Evolutionary conservation across 1,140 invertebrate genomes (phyloP).

Genomic region (Drosophila orosa): DNA sequence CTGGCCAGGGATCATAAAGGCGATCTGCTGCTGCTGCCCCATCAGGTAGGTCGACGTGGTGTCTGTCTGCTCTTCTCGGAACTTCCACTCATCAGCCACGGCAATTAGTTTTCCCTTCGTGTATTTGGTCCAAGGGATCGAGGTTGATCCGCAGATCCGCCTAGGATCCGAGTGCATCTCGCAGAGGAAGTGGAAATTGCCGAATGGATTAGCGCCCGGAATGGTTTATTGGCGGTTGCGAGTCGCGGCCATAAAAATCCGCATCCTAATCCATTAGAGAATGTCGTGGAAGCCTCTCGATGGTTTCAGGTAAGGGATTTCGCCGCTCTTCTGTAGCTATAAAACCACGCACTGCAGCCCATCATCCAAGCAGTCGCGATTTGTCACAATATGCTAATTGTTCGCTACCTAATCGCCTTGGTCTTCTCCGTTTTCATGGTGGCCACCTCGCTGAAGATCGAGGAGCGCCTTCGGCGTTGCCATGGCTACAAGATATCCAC

Average conservation of each 20-base stretch:
- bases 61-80: slow-evolving; percentile 63
- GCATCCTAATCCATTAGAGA: slow-evolving; percentile 28
- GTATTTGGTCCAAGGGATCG: slow-evolving; percentile 5
- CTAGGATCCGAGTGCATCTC: slow-evolving; percentile 16
- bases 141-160: slow-evolving; percentile 19
- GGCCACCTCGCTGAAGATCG: slow-evolving; percentile 68
- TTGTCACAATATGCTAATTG: slow-evolving; percentile 60
- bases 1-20: slow-evolving; percentile 50
- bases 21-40: slow-evolving; percentile 4
- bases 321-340: slow-evolving; percentile 28
- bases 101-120: slow-evolving; percentile 58
- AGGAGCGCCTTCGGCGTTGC: slow-evolving; percentile 42
- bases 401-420: slow-evolving; percentile 70
- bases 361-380: slow-evolving; percentile 34
- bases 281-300: background rate
- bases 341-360: slow-evolving; percentile 34
- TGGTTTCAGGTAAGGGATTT: slow-evolving; percentile 27
- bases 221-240: slow-evolving; percentile 52
- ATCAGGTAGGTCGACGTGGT: slow-evolving; percentile 47
- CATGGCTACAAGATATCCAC: slow-evolving; percentile 66
- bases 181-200: slow-evolving; percentile 73
- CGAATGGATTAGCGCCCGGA: slow-evolving; percentile 62
- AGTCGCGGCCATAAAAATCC: slow-evolving; percentile 35
- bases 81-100: slow-evolving; percentile 55
- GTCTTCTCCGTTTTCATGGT: slow-evolving; percentile 74